Evolutionary conservation across 2,888 invertebrate genomes (phyloP).

Genomic region (Drosophila siamana): DNA sequence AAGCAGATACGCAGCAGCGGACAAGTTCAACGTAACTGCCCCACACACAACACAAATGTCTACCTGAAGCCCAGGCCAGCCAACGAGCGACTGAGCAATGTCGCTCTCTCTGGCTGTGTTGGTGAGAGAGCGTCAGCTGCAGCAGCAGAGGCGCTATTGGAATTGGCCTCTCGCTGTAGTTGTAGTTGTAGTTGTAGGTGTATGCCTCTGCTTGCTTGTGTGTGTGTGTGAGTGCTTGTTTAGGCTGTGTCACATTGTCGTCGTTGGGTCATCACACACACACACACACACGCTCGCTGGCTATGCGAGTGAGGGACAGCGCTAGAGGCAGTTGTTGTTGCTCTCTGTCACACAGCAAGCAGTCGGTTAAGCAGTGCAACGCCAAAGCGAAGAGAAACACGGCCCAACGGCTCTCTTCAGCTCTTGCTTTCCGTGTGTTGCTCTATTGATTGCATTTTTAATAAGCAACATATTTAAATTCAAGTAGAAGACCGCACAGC

Average conservation of each 20-base stretch:
- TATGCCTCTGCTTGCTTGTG: conserved; percentile 29
- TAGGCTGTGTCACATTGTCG: conserved; percentile 73
- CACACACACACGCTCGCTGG: conserved; percentile 12
- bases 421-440: neutral
- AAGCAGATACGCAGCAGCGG: conserved; percentile 82
- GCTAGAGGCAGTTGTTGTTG: conserved; percentile 26
- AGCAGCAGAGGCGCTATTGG: conserved; percentile 56
- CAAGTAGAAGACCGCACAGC: neutral
- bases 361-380: conserved; percentile 56
- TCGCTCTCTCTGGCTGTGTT: conserved; percentile 14
- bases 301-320: conserved; percentile 23
- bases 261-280: conserved; percentile 69
- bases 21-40: conserved; percentile 85
- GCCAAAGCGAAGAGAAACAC: conserved; percentile 26
- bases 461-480: conserved; percentile 16
- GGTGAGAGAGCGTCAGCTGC: conserved; percentile 36
- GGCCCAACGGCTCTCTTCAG: conserved; percentile 31
- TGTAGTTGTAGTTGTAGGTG: conserved; percentile 37
- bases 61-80: conserved; percentile 59
- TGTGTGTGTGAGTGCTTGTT: conserved; percentile 40
- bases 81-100: conserved; percentile 44
- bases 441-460: conserved; percentile 30
- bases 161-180: conserved; percentile 63
- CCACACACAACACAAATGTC: conserved; percentile 66
- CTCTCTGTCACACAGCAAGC: conserved; percentile 38